Evolutionary conservation across 35 echinoderm and acorn worm genomes (phyloP).

Genomic region (Strongylocentrotus purpuratus): DNA sequence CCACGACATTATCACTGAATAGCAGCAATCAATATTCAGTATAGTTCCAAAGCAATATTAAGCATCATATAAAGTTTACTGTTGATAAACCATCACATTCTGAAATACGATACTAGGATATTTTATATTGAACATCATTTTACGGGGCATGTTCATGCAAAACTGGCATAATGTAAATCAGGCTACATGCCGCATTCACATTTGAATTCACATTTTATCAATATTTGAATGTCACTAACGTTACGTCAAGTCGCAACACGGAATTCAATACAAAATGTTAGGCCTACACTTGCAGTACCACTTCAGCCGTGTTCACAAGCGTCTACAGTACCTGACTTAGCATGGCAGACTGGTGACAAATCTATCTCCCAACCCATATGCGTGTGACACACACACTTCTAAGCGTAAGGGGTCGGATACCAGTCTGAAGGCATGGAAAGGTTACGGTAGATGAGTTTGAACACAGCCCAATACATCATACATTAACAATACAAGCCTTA

Average conservation of each 20-base stretch:
- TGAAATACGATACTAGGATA: too few species aligned
- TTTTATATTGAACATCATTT: too few species aligned
- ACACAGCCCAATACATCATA: neutral
- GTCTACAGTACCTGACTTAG: neutral
- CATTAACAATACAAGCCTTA: conserved; percentile 29
- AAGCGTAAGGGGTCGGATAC: neutral
- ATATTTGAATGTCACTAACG: neutral
- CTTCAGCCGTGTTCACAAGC: neutral
- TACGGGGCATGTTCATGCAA: too few species aligned
- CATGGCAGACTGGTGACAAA: neutral
- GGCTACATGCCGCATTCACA: too few species aligned
- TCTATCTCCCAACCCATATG: neutral
- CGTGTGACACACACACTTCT: too few species aligned
- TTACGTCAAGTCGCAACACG: neutral
- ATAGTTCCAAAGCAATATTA: too few species aligned
- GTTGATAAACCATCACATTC: too few species aligned
- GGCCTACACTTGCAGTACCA: neutral
- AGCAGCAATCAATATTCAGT: too few species aligned
- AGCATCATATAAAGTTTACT: too few species aligned
- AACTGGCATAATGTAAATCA: too few species aligned
- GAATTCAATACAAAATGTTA: neutral
- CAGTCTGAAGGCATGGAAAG: neutral
- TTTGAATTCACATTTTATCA: too few species aligned
- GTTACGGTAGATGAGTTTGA: neutral
- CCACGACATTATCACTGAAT: too few species aligned